These are phyloP conservation scores for Cancer borealis DNA, from an alignment of 2,888 invertebrate species.

Conservation along the genomic window DNA sequence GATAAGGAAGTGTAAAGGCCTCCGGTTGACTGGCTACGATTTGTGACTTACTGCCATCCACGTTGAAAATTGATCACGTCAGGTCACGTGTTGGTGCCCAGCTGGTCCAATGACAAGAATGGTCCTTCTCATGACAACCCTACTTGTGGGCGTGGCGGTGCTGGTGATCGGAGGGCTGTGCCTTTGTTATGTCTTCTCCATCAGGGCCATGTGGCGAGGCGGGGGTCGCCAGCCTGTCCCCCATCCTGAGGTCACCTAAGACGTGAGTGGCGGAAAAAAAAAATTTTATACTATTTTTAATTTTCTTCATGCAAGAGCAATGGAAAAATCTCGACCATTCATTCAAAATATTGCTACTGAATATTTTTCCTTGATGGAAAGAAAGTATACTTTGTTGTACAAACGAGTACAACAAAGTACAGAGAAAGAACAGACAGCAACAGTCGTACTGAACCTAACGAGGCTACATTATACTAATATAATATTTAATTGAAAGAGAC, in stretches of 20 bases:
- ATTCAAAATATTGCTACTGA: neutral
- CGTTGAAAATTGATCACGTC: neutral
- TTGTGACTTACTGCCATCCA: neutral
- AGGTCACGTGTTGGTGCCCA: neutral
- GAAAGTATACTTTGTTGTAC: neutral
- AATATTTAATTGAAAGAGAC: too few relatives aligned
- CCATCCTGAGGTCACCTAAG: slow-evolving; percentile 68
- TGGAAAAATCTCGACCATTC: neutral
- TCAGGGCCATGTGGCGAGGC: slow-evolving; percentile 73
- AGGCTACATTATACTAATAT: too few relatives aligned
- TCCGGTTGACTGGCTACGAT: neutral
- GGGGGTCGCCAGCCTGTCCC: slow-evolving; percentile 69
- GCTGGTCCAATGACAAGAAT: slow-evolving; percentile 5
- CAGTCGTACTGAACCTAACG: too few relatives aligned
- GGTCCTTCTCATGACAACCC: slow-evolving; percentile 39
- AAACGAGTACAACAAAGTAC: too few relatives aligned
- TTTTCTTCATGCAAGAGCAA: neutral
- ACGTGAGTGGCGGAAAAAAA: neutral
- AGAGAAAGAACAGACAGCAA: too few relatives aligned
- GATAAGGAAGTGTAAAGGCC: neutral
- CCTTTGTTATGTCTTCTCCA: slow-evolving; percentile 71
- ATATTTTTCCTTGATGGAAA: neutral
- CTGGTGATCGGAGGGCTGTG: slow-evolving; percentile 66
- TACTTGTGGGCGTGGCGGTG: slow-evolving; percentile 64
- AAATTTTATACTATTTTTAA: neutral